Evolutionary conservation across 2,113 vertebrate genomes (phyloP), one percentile per base, ranked within the genome.

Genomic region (Colius striatus): DNA sequence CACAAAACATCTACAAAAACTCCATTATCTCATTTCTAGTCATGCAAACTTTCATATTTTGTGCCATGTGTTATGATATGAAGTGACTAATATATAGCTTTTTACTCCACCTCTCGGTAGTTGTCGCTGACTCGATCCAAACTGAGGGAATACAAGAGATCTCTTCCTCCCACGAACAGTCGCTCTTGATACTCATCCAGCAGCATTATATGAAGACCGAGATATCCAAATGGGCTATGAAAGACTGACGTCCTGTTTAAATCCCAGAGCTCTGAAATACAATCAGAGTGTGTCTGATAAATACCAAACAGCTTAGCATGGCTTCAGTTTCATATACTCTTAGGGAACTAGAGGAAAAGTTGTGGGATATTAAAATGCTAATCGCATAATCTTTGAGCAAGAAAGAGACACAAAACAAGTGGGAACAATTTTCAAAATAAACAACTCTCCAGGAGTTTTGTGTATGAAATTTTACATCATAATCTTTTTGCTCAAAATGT

Each of bases 231-330:
- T 2, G 98, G 98, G 36, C 98, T 98, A 73, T 98, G 98, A 96
- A 99, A 99, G 85, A 99, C 95, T 95, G 98, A 98, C 3, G 98
- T 99, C 95, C 99, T 98, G 98, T 99, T 99, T 95, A 99, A 96
- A 85, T 99, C 98, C 98, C 98, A 98, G 81, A 99, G 98, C 95
- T 99, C 99, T 99, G 98, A 97, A 98, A 98, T 11, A 86, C 66
- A 98, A 96, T 63, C 70, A 96, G 85, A 92, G 95, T 94, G 80
- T 32, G 36, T 0, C 10, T n/a, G 50, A 90, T 96, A 70, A 97
- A 96, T 77, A 94, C 60, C 77, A 68, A 90, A 91, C 17, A 84
- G 62, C n/a, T 87, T 95, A 87, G 72, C 68, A 34, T 18, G 48
- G 34, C 13, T 94, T 74, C 58, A 22, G 70, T 85, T 88, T 90